These are phyloP conservation scores for Cotesia glomerata DNA, from an alignment of 1,140 invertebrate genomes.

Conservation along the genomic window DNA sequence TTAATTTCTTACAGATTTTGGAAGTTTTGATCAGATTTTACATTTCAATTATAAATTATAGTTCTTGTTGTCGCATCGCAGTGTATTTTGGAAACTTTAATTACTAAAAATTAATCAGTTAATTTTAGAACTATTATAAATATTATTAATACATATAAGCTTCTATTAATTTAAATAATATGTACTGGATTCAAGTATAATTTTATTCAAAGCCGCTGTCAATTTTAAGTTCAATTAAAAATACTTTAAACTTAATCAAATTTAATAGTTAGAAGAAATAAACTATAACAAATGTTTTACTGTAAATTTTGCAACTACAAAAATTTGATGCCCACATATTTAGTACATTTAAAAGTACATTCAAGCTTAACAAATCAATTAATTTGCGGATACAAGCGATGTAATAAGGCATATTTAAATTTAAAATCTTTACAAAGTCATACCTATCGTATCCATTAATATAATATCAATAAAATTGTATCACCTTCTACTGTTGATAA, in stretches of 20 bases:
- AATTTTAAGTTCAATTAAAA: no score
- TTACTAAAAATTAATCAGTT: background rate
- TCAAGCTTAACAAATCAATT: background rate
- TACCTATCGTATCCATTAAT: background rate
- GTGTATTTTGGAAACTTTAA: background rate
- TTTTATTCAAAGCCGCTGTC: no score
- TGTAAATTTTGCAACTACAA: constrained; percentile 10
- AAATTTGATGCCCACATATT: background rate
- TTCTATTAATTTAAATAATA: no score
- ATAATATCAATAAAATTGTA: background rate
- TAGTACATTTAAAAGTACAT: constrained; percentile 3
- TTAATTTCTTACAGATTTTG: constrained; percentile 17
- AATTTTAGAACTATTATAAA: no score
- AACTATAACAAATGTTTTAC: background rate
- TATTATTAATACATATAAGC: no score
- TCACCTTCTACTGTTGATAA: background rate
- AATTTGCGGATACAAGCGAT: constrained; percentile 7
- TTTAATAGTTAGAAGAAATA: no score
- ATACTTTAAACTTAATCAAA: no score
- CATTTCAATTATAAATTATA: background rate
- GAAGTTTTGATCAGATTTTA: background rate
- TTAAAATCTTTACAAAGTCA: constrained; percentile 5
- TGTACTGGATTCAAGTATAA: no score
- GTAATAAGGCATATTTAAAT: background rate
- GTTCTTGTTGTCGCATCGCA: background rate